Evolutionary conservation across 2,888 invertebrate species (phyloP), one percentile per base, ranked within the genome.

Genomic region (Nebria brevicollis): DNA sequence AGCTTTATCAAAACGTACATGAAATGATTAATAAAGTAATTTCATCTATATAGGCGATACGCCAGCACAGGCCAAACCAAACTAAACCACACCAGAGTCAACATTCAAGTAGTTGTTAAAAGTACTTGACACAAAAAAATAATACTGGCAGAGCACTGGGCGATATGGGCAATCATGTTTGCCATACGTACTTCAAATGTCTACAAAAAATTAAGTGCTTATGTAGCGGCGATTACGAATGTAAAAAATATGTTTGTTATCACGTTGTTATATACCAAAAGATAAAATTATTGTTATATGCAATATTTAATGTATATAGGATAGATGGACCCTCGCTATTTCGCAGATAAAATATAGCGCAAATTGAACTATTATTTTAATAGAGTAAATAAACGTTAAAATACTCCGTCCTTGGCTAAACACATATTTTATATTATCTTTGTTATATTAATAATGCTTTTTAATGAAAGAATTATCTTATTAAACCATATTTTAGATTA

Each of bases 101-200:
- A 77, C 77, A 77, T 77, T 77, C 72, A 77, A 77, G 77, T 77
- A 77, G 72, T 77, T 77, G 68, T 77, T 72, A 26, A 7, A 64
- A 72, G 72, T 72, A 77, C 77, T 77, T 77, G 77, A 77, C 77
- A 77, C 54, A 77, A 26, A 77, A 77, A 77, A 54, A 54, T 54
- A 54, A 54, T 54, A 54, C 15, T 75, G 64, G 15, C 64, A 26
- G n/a, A 66, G 13, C 54, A 54, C 66, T 66, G 68, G 34, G 76
- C 66, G 68, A 54, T 54, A 54, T 54, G 54, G 54, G 54, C 54
- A 54, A 54, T 54, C 54, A 54, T 54, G 54, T 54, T 54, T 54
- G 54, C 54, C 54, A 54, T 54, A 54, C 13, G 54, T 54, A 54
- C 54, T 54, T 54, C 54, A 54, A 54, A 54, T 54, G 54, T 54